Evolutionary conservation across 2,113 vertebrate species (phyloP).

Genomic region (Addax nasomaculatus): DNA sequence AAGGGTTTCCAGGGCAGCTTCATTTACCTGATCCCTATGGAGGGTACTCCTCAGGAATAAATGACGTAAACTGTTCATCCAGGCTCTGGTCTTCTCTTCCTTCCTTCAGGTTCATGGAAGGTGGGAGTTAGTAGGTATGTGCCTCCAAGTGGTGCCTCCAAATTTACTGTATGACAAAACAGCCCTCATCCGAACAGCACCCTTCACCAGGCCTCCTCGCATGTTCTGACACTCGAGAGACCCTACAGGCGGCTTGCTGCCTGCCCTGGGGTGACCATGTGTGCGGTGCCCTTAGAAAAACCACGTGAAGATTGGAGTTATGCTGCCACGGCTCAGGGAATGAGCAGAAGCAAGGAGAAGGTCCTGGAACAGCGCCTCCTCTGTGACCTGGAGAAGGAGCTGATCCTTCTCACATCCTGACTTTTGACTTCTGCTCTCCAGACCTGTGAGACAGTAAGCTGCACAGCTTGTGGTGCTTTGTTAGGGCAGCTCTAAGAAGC

Average conservation of each 20-base stretch:
- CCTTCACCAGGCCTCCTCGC: neutral
- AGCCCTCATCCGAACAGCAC: neutral
- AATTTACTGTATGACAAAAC: neutral
- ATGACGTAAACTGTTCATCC: neutral
- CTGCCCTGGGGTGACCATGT: neutral
- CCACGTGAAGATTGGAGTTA: neutral
- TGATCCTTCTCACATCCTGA: neutral
- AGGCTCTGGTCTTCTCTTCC: neutral
- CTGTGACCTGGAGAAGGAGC: neutral
- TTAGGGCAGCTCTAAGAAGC: neutral
- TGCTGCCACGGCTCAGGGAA: neutral
- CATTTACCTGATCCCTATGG: neutral
- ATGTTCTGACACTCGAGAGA: fast-evolving
- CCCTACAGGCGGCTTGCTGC: neutral
- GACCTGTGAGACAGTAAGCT: neutral
- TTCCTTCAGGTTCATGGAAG: neutral
- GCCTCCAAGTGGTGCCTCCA: neutral
- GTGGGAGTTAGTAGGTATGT: neutral
- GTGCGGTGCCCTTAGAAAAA: neutral
- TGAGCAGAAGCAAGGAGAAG: neutral
- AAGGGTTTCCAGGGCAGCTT: neutral
- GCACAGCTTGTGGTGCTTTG: neutral
- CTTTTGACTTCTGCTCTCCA: neutral
- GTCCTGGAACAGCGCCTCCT: neutral
- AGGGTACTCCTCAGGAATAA: neutral